Percentiles rank a stretch among this genome's conserved stretches.
Evolutionary conservation across 2,797 vertebrate species (phyloP).

Genomic region (Hoplostethus mediterraneus): DNA sequence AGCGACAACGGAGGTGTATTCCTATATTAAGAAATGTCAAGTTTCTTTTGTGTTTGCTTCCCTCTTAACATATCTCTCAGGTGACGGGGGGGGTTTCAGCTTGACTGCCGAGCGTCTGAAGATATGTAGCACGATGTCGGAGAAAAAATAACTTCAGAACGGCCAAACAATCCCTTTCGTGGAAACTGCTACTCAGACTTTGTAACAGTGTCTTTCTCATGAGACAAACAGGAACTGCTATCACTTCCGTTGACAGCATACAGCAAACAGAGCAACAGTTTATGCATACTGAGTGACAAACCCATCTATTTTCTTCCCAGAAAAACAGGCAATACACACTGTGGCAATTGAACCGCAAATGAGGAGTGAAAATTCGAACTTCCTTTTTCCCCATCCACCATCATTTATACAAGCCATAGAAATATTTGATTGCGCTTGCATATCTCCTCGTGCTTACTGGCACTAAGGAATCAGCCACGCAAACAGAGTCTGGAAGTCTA

Average conservation of each 20-base stretch:
- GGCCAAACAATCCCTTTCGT: constrained; percentile 73
- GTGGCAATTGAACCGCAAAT: constrained; percentile 84
- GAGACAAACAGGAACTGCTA: constrained; percentile 81
- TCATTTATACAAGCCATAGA: constrained; percentile 80
- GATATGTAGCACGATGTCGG: constrained; percentile 66
- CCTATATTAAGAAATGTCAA: constrained; percentile 30
- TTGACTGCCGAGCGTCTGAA: constrained; percentile 30
- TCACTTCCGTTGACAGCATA: constrained; percentile 81
- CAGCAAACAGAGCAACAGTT: constrained; percentile 78
- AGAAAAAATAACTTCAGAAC: constrained; percentile 76
- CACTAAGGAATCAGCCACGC: constrained; percentile 69
- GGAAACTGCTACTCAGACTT: constrained; percentile 75
- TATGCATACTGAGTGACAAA: constrained; percentile 85
- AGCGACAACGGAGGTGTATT: constrained; percentile 10
- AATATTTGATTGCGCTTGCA: constrained; percentile 83
- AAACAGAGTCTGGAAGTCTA: constrained; percentile 72
- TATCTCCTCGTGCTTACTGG: constrained; percentile 74
- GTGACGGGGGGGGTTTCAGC: constrained; percentile 48
- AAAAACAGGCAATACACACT: constrained; percentile 80
- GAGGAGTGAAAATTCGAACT: constrained; percentile 81
- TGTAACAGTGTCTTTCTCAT: constrained; percentile 75
- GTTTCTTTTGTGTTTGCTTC: constrained; percentile 39
- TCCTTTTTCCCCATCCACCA: constrained; percentile 68
- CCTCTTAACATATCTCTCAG: constrained; percentile 71
- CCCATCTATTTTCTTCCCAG: constrained; percentile 82